Evolutionary conservation across 1,140 invertebrate species (phyloP), one percentile per base, ranked within the genome.

Genomic region (Gonatopus flavifemur): DNA sequence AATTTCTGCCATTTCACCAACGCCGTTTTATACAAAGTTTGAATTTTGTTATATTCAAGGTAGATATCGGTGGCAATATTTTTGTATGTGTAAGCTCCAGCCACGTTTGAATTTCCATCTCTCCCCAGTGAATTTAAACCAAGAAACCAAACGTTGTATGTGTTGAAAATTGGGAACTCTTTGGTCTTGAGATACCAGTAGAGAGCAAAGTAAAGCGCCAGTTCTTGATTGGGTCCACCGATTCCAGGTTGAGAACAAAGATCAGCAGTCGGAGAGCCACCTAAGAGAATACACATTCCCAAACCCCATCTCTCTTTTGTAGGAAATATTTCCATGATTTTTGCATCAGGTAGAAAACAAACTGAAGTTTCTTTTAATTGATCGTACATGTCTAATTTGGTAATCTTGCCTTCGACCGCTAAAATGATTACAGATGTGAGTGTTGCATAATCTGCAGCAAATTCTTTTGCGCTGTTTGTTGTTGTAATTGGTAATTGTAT

Each of bases 211-310:
- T 81, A 69, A 2, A 89, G 62, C 6, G 77, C 82, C 56, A 88
- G 69, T 69, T 88, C 85, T 63, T 87, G 85, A 74, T 86, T 88
- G 9, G 86, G 72, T n/a, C 86, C 86, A 28, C 85, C 84, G 43
- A 57, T 68, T 13, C 82, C 81, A 5, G 41, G 72, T 3, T 76
- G 67, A 8, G 40, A 53, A 3, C 84, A 76, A 15, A 55, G 39
- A 24, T 71, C 66, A 3, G 86, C 83, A 3, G 78, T 82, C 0
- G 83, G 83, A 67, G 86, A 84, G 9, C 87, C 87, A 10, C 84
- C 87, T 8, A 67, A 39, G 13, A 71, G 33, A n/a, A 71, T 53
- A 18, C 59, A 66, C 35, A 71, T 28, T 10, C 67, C 64, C n/a
- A 59, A 30, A 5, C 52, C 57, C 67, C 67, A 71, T 35, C 57